Percentiles rank a stretch among this genome's conserved stretches.
Conservation (phyloP, 2,888 invertebrate species). For the Flexamia atlantica region DNA sequence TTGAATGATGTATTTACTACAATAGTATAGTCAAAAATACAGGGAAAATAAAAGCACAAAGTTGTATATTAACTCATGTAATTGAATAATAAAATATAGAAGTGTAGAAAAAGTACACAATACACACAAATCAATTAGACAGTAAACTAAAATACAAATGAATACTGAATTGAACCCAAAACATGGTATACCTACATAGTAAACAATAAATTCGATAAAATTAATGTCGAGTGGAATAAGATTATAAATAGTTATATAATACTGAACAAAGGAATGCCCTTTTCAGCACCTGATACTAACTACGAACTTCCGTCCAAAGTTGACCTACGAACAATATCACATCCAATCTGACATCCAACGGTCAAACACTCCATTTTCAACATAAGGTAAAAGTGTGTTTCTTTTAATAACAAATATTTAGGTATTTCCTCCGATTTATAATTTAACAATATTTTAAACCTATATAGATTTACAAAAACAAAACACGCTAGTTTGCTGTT, state of each 20-base stretch:
- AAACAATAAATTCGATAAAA: constrained; percentile 40
- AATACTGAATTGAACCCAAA: constrained; percentile 42
- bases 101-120: constrained; percentile 48
- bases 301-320: constrained; percentile 25
- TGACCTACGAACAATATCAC: constrained; percentile 22
- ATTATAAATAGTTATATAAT: constrained; percentile 29
- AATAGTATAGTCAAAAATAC: no score
- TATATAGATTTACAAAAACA: constrained; percentile 40
- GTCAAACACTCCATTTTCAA: background rate
- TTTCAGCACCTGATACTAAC: constrained; percentile 36
- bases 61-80: constrained; percentile 28
- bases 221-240: background rate
- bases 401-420: background rate
- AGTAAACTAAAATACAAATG: background rate
- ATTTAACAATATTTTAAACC: constrained; percentile 26
- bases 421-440: constrained; percentile 1
- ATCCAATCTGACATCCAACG: constrained; percentile 10
- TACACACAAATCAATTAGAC: constrained; percentile 35
- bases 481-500: constrained; percentile 6
- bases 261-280: constrained; percentile 46
- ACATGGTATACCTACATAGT: constrained; percentile 24
- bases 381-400: background rate
- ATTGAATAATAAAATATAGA: constrained; percentile 43
- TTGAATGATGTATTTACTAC: no score
- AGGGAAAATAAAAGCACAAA: background rate